Percentiles rank a stretch among this genome's conserved stretches.
These are phyloP conservation scores for Machaerirhynchus nigripectus DNA, from an alignment of 2,113 vertebrate species.

Conservation along the genomic window DNA sequence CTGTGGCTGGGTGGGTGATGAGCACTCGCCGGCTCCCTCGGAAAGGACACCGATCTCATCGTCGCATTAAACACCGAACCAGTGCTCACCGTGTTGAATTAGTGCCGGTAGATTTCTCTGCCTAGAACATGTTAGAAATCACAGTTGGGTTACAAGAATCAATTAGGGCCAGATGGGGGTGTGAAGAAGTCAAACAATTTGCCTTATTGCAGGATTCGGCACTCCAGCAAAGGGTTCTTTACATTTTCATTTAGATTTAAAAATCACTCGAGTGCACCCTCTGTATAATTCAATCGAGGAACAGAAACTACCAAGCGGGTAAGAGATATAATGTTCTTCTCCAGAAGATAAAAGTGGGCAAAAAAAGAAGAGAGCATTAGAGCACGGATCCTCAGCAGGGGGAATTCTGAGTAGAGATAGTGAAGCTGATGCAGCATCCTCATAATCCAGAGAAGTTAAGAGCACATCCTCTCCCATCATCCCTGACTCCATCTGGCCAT, in stretches of 20 bases:
- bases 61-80: constrained; percentile 49
- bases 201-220: constrained; percentile 47
- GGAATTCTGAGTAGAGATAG: background rate
- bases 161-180: constrained; percentile 70
- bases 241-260: constrained; percentile 75
- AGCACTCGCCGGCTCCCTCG: background rate
- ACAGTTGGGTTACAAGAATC: constrained; percentile 75
- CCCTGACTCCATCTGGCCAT: background rate
- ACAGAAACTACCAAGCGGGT: constrained; percentile 51
- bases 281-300: constrained; percentile 67
- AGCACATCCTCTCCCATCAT: background rate
- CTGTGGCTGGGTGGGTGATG: background rate
- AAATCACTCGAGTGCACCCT: constrained; percentile 69
- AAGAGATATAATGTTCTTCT: constrained; percentile 31
- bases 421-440: accelerated
- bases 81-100: constrained; percentile 66
- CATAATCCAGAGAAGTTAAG: background rate
- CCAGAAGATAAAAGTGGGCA: background rate
- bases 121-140: constrained; percentile 65
- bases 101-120: constrained; percentile 74
- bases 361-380: background rate
- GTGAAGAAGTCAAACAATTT: constrained; percentile 69
- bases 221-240: constrained; percentile 28
- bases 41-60: constrained; percentile 57
- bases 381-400: background rate